Conservation (phyloP, 2,888 invertebrate species). For the Beris morrisii region DNA sequence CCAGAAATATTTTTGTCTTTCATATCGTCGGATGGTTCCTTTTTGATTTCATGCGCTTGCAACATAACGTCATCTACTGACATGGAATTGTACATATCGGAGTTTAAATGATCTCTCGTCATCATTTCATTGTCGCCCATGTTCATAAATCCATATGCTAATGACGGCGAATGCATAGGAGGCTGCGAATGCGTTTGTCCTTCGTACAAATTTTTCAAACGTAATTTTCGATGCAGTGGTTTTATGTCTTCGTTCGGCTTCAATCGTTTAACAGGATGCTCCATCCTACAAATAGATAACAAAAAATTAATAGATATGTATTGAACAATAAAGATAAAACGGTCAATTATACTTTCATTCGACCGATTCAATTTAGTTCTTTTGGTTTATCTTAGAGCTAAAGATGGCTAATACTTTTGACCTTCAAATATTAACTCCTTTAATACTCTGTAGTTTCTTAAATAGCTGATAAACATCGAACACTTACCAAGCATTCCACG, state of each 20-base stretch:
- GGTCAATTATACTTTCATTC: not conserved
- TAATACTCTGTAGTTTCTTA: slow-evolving; percentile 5
- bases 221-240: slow-evolving; percentile 48
- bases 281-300: slow-evolving; percentile 64
- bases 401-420: slow-evolving; percentile 28
- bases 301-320: not conserved
- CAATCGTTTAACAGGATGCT: slow-evolving; percentile 88
- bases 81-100: slow-evolving; percentile 45
- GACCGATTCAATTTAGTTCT: not conserved
- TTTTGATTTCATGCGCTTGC: slow-evolving; percentile 62
- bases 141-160: slow-evolving; percentile 40
- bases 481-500: slow-evolving; percentile 79
- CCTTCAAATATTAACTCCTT: slow-evolving; percentile 9
- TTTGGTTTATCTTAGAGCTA: slow-evolving; percentile 26
- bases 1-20: slow-evolving; percentile 51
- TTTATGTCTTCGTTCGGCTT: slow-evolving; percentile 63
- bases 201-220: slow-evolving; percentile 62
- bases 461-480: not conserved
- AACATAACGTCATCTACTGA: slow-evolving; percentile 35
- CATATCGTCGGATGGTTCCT: slow-evolving; percentile 60
- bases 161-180: slow-evolving; percentile 55
- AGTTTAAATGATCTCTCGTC: not conserved
- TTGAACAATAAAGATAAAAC: not conserved
- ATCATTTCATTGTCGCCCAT: not conserved
- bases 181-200: slow-evolving; percentile 61